phyloP scores from a whole-genome alignment of 2,113 vertebrate genomes.

The Hipposideros armiger region DNA sequence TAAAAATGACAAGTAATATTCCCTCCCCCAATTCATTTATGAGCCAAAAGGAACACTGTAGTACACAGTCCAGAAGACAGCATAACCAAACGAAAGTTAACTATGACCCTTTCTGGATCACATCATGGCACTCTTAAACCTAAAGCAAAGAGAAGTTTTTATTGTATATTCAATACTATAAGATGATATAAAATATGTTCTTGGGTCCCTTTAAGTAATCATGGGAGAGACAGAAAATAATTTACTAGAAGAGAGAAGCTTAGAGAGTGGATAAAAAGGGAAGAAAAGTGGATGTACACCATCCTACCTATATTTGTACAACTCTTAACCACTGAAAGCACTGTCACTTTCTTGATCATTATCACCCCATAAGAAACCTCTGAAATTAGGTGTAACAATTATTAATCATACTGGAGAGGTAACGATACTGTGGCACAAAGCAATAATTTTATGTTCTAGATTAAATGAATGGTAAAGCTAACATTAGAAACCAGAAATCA shows the following conservation, averaged over 20 bases:
- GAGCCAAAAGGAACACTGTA: not conserved
- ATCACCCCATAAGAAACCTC: not conserved
- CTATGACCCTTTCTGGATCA: not conserved
- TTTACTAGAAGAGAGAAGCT: slow-evolving; percentile 26
- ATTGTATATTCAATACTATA: slow-evolving; percentile 17
- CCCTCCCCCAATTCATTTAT: not conserved
- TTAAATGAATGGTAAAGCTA: slow-evolving; percentile 35
- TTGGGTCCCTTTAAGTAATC: slow-evolving; percentile 40
- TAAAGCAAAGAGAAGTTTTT: slow-evolving; percentile 40
- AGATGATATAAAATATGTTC: slow-evolving; percentile 32
- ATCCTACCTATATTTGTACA: not conserved
- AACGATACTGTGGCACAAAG: not conserved
- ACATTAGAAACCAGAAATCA: slow-evolving; percentile 8
- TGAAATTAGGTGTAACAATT: slow-evolving; percentile 2
- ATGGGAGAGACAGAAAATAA: slow-evolving; percentile 34
- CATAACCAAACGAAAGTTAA: not conserved
- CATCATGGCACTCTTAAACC: not conserved
- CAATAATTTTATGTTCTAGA: not conserved
- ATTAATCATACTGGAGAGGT: not conserved
- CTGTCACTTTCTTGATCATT: slow-evolving; percentile 16
- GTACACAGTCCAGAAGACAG: not conserved
- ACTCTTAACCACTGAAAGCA: not conserved
- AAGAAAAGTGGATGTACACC: not conserved
- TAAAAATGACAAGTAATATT: not conserved
- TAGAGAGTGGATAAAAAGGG: not conserved